A percentile compares a stretch with the other conserved stretches of the same genome.
Evolutionary conservation across 2,113 vertebrate genomes (phyloP).

Genomic region (Mellivora capensis): DNA sequence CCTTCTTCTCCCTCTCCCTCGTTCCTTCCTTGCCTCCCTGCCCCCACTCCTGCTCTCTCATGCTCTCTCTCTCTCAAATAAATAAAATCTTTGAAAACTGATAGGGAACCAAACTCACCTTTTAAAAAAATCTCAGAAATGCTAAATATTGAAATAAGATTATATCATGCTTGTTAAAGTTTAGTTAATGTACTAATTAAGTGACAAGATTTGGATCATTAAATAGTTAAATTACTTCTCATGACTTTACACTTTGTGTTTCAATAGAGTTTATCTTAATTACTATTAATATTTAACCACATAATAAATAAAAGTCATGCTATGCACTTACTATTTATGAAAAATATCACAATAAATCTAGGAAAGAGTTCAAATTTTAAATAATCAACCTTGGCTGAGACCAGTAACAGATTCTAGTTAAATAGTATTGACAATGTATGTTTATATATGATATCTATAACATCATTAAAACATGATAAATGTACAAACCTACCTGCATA

Average conservation of each 20-base stretch:
- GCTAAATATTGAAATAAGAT: slow-evolving; percentile 3
- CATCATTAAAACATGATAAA: neutral
- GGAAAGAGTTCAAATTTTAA: neutral
- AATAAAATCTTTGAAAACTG: neutral
- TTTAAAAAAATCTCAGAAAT: slow-evolving; percentile 22
- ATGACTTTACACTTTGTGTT: neutral
- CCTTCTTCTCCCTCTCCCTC: neutral
- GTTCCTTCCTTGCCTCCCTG: neutral
- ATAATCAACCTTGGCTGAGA: neutral
- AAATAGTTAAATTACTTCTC: neutral
- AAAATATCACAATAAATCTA: neutral
- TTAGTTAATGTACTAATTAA: neutral
- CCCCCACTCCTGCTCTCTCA: neutral
- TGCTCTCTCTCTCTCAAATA: neutral
- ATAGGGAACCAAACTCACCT: neutral
- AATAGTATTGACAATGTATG: neutral
- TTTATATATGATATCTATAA: neutral
- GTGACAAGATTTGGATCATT: neutral
- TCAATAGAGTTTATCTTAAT: neutral
- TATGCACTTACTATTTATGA: neutral
- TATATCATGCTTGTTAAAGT: neutral
- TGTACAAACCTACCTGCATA: neutral
- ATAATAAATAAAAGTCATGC: neutral
- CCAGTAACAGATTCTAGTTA: neutral
- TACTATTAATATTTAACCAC: neutral